Percentiles rank a stretch among this genome's conserved stretches.
Evolutionary conservation across 2,113 vertebrate genomes (phyloP).

Genomic region (Gavialis gangeticus): DNA sequence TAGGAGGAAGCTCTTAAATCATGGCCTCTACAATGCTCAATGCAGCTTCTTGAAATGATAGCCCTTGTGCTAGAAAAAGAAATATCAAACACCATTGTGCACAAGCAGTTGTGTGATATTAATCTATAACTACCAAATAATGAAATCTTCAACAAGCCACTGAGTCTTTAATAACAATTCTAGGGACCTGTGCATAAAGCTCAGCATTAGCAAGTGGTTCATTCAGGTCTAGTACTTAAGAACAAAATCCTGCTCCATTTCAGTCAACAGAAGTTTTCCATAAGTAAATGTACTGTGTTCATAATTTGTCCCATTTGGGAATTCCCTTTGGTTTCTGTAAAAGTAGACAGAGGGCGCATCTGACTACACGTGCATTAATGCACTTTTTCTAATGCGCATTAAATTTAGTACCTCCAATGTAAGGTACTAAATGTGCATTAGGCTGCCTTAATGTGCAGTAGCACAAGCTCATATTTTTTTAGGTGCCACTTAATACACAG

Average conservation of each 20-base stretch:
- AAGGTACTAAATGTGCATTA: too few species aligned
- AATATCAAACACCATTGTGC: neutral
- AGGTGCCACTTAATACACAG: too few species aligned
- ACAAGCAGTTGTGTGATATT: neutral
- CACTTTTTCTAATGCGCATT: too few species aligned
- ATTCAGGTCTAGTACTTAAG: neutral
- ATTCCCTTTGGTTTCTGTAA: neutral
- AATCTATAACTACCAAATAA: neutral
- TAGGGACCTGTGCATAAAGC: accelerated
- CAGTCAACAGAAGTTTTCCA: neutral
- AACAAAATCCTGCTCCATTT: neutral
- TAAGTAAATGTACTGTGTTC: neutral
- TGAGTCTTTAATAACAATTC: neutral
- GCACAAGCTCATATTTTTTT: too few species aligned
- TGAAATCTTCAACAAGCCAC: neutral
- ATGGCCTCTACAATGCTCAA: neutral
- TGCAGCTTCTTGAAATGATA: neutral
- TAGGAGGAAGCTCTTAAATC: neutral
- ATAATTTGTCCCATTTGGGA: neutral
- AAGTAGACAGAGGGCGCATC: neutral
- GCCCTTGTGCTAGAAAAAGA: neutral
- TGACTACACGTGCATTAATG: too few species aligned
- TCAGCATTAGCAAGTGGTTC: neutral
- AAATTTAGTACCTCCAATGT: too few species aligned
- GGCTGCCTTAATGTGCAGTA: too few species aligned